phyloP scores from a whole-genome alignment of 1,140 invertebrate species.

The Trichonephila clavipes region DNA sequence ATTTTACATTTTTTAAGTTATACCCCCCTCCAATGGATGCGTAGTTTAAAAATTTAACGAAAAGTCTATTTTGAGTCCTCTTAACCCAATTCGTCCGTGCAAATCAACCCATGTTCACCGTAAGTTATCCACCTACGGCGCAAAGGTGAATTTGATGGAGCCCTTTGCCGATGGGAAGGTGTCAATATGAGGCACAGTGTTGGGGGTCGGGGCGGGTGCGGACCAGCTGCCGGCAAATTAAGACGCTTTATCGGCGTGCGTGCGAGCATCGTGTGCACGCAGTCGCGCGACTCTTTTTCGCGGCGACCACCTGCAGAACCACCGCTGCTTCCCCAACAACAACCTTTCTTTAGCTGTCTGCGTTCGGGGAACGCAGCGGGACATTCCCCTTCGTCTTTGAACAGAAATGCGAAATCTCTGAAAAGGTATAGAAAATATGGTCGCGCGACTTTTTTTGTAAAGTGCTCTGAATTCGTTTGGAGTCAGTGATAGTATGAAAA shows the following conservation, averaged over 20 bases:
- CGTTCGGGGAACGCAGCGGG: background rate
- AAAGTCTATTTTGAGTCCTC: no score
- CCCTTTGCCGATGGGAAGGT: background rate
- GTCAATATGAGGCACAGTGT: conserved; percentile 14
- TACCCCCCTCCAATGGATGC: no score
- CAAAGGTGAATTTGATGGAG: background rate
- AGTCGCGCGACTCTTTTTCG: conserved; percentile 38
- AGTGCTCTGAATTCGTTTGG: no score
- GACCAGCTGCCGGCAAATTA: conserved; percentile 66
- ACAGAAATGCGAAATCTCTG: no score
- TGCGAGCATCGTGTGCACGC: conserved; percentile 44
- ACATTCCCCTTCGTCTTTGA: background rate
- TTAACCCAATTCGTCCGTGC: no score
- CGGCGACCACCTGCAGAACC: conserved; percentile 26
- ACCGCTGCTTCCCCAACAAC: conserved; percentile 17
- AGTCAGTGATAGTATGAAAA: no score
- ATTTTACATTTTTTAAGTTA: no score
- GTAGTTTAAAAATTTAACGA: no score
- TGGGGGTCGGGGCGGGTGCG: background rate
- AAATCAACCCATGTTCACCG: no score
- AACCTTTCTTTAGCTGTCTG: conserved; percentile 4
- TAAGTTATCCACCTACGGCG: background rate
- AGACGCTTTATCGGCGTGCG: conserved; percentile 61
- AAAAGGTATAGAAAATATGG: no score
- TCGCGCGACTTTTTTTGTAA: no score